phyloP scores from a whole-genome alignment of 2,797 vertebrate species.

The Amblyopsis hoosieri region DNA sequence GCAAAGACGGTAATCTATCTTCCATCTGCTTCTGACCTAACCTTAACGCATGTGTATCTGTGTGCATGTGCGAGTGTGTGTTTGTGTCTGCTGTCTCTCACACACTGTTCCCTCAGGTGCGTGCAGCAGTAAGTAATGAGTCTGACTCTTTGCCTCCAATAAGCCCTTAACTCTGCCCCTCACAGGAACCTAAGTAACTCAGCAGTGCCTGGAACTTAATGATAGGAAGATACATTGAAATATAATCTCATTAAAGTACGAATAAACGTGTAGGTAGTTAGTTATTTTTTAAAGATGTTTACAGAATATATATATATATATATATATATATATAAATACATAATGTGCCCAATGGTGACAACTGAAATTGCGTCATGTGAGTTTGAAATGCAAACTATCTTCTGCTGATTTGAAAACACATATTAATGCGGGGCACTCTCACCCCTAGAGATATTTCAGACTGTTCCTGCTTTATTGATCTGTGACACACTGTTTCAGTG shows the following conservation, averaged over 20 bases:
- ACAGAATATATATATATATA: conserved; percentile 6
- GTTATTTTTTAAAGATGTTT: conserved; percentile 27
- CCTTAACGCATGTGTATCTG: not conserved
- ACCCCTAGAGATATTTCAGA: conserved; percentile 45
- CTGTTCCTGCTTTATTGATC: conserved; percentile 50
- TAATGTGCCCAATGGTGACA: conserved; percentile 48
- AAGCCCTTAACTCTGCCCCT: too few relatives aligned
- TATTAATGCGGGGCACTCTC: conserved; percentile 40
- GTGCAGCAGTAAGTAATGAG: too few relatives aligned
- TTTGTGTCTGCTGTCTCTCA: not conserved
- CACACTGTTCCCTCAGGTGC: too few relatives aligned
- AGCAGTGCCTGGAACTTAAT: conserved; percentile 33
- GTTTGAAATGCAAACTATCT: conserved; percentile 30
- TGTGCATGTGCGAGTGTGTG: not conserved
- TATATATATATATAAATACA: conserved; percentile 4
- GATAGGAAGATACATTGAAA: conserved; percentile 50
- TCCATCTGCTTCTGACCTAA: too few relatives aligned
- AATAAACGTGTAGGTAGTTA: conserved; percentile 25
- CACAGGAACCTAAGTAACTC: conserved; percentile 38
- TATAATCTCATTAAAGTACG: conserved; percentile 46
- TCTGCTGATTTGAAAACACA: conserved; percentile 59
- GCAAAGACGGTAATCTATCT: too few relatives aligned
- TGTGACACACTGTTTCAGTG: conserved; percentile 55
- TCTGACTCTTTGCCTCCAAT: too few relatives aligned
- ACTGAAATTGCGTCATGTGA: conserved; percentile 30